Evolutionary conservation across 1,140 invertebrate species (phyloP), one percentile per base, ranked within the genome.

Genomic region (Lepidostoma basale): DNA sequence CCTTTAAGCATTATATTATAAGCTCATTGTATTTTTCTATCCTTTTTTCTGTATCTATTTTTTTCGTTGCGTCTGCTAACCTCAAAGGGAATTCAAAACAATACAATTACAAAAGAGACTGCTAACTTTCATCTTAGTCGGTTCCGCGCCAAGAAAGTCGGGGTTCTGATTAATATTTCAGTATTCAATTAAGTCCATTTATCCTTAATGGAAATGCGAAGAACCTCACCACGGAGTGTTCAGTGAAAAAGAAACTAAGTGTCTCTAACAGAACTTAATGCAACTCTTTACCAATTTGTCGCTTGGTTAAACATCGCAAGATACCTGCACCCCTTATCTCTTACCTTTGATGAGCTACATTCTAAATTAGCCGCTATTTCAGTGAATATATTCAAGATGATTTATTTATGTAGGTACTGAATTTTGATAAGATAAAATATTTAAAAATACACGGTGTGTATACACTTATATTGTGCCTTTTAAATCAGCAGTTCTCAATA

Each of bases 281-380:
- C 44, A 9, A 16, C 42, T 66, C 70, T 72, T 72, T 66, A 49
- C n/a, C 62, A 72, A 72, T 72, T 72, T 72, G 39, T 56, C 56
- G 66, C 52, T 68, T 68, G 66, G 70, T 33, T 72, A 40, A 45
- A 44, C 65, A 16, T 52, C 62, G 47, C 58, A 40, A 16, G 25
- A 10, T 44, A 62, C 54, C 63, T 69, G 28, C 22, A 6, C 23
- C 45, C 40, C 20, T 49, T 12, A 44, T 28, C 22, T 39, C 45
- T 5, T 18, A 68, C 58, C 67, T 70, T 70, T 70, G 64, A 70
- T 70, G 63, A 47, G 30, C 36, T 58, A 63, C 56, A 66, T 66
- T 40, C 36, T 58, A 63, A 66, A 66, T 66, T 40, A 52, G 20
- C 62, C 22, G 62, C 23, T 30, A 62, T 28, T 40, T 20, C 4